Conservation (phyloP, 2,113 vertebrate species). For the Centrocercus urophasianus region DNA sequence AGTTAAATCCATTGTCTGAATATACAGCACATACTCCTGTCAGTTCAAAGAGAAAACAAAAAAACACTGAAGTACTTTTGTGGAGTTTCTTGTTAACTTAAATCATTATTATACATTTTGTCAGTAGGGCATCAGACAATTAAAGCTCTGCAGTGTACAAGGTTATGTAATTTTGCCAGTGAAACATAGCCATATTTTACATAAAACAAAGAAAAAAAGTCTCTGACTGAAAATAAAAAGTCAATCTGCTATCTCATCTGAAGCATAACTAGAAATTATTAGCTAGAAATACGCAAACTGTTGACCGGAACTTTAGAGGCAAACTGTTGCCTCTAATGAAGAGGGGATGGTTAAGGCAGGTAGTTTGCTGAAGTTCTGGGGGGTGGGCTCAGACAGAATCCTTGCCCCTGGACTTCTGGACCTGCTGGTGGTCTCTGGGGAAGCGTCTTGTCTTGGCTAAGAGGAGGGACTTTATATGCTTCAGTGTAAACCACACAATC, state of each 20-base stretch:
- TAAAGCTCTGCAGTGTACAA: not conserved
- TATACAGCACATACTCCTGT: not conserved
- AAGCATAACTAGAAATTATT: not conserved
- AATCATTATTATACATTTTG: not conserved
- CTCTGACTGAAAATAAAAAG: not conserved
- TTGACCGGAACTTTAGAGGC: not conserved
- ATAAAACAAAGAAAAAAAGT: not conserved
- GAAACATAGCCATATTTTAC: not conserved
- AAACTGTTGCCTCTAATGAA: not conserved
- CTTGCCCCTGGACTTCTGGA: not conserved
- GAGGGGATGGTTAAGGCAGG: not conserved
- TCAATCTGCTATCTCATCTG: not conserved
- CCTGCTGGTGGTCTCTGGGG: not conserved
- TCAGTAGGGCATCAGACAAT: not conserved
- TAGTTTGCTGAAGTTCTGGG: not conserved
- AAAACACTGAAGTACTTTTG: not conserved
- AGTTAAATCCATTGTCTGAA: not conserved
- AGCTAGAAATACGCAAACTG: not conserved
- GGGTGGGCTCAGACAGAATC: not conserved
- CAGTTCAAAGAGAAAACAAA: not conserved
- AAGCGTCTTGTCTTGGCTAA: not conserved
- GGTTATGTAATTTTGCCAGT: not conserved
- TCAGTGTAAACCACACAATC: not conserved
- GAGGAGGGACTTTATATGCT: accelerated
- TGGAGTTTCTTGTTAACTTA: slow-evolving; percentile 9